A percentile compares a stretch with the other conserved stretches of the same genome.
phyloP scores from a whole-genome alignment of 2,113 vertebrate species.

The Sterrhoptilus dennistouni region DNA sequence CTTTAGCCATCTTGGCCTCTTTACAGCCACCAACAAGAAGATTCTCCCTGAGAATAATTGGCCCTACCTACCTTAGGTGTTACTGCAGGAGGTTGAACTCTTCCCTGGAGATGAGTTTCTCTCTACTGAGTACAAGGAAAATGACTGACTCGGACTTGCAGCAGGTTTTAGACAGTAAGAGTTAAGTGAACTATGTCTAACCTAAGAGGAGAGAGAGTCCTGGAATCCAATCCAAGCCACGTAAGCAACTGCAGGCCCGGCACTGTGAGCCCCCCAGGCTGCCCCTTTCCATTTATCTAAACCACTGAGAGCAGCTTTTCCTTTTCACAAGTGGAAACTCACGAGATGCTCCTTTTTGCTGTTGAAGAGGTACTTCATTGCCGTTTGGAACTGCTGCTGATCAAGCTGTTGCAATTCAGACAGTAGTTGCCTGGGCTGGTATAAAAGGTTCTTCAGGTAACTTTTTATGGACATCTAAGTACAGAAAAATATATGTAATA shows the following conservation, averaged over 20 bases:
- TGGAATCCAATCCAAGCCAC: neutral
- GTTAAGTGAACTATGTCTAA: neutral
- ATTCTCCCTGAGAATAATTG: neutral
- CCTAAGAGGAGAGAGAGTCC: neutral
- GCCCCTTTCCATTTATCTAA: neutral
- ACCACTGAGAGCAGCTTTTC: neutral
- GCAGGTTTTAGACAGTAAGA: neutral
- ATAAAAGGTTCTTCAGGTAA: constrained; percentile 68
- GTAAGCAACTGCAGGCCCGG: neutral
- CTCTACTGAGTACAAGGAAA: neutral
- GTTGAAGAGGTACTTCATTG: constrained; percentile 73
- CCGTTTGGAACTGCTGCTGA: constrained; percentile 69
- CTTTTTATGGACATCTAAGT: constrained; percentile 69
- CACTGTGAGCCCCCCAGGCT: neutral
- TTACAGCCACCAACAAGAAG: neutral
- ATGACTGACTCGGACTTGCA: neutral
- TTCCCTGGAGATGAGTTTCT: neutral
- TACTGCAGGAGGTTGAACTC: neutral
- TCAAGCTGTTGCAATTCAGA: constrained; percentile 69
- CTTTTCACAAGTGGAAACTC: neutral
- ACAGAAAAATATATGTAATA: neutral
- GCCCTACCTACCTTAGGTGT: neutral
- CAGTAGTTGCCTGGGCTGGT: constrained; percentile 74
- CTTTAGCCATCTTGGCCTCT: neutral
- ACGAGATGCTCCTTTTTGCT: constrained; percentile 70